Evolutionary conservation across 2,888 invertebrate genomes (phyloP).

Genomic region (Trichogramma dendrolimi): DNA sequence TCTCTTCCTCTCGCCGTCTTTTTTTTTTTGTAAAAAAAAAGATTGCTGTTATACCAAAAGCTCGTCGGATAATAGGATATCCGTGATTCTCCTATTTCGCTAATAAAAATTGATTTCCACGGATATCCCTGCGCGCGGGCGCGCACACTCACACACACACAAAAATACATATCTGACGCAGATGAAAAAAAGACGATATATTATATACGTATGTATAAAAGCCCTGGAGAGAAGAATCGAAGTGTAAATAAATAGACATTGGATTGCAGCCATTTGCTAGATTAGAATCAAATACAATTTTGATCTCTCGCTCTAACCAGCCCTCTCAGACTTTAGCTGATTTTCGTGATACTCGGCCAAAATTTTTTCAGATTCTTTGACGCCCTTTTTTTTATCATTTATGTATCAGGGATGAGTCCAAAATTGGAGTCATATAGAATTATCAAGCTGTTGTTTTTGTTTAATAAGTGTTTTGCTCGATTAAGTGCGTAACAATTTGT

Average conservation of each 20-base stretch:
- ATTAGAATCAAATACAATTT: conserved; percentile 50
- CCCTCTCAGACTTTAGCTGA: neutral
- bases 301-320: conserved; percentile 4
- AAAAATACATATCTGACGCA: neutral
- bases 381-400: neutral
- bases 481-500: too few species aligned
- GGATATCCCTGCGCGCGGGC: neutral
- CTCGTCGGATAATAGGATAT: conserved; percentile 14
- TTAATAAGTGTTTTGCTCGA: too few species aligned
- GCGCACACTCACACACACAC: neutral
- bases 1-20: too few species aligned
- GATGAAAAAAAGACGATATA: neutral
- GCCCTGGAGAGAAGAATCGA: conserved; percentile 28
- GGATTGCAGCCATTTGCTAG: conserved; percentile 45
- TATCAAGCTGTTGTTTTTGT: too few species aligned
- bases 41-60: neutral
- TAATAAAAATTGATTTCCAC: conserved; percentile 25
- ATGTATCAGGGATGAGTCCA: too few species aligned
- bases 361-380: neutral
- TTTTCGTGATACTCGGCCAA: neutral
- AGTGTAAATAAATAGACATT: conserved; percentile 48
- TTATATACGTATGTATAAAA: neutral
- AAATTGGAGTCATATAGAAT: too few species aligned
- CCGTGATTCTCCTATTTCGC: conserved; percentile 5
- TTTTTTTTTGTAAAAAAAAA: too few species aligned